A percentile compares a stretch with the other conserved stretches of the same genome.
Evolutionary conservation across 92 coral and sea anemone species (phyloP).

Genomic region (Epizoanthus illoricatus): DNA sequence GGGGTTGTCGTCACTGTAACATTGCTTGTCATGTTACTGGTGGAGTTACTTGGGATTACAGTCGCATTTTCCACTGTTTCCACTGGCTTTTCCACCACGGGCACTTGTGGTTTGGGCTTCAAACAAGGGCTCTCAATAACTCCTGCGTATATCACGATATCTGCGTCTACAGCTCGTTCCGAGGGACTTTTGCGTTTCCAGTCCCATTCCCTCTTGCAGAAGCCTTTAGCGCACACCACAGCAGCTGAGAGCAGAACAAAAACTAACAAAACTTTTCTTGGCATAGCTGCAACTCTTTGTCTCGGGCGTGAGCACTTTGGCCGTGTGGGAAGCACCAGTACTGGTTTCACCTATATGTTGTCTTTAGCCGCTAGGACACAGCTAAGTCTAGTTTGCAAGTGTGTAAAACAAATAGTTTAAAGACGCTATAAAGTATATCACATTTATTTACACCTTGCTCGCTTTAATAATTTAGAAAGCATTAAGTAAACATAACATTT

Average conservation of each 20-base stretch:
- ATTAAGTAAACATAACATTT: not conserved
- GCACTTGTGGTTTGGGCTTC: conserved; percentile 52
- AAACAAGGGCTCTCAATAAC: conserved; percentile 71
- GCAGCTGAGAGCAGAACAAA: not conserved
- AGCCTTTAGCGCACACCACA: conserved; percentile 43
- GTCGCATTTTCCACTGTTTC: conserved; percentile 6
- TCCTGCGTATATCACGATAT: conserved; percentile 71
- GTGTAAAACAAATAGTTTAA: not conserved
- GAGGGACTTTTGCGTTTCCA: conserved; percentile 58
- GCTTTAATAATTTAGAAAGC: conserved; percentile 21
- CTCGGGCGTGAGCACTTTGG: not conserved
- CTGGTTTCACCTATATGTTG: not conserved
- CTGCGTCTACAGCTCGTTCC: conserved; percentile 74
- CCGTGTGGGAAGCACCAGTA: not conserved
- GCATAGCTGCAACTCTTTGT: not conserved
- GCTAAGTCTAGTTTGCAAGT: not conserved
- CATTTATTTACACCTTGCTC: conserved; percentile 1
- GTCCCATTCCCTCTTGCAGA: conserved; percentile 69
- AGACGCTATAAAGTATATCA: conserved; percentile 27
- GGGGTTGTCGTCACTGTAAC: conserved; percentile 15
- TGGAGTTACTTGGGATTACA: conserved; percentile 7
- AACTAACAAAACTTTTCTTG: not conserved
- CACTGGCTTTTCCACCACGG: not conserved
- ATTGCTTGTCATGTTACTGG: conserved; percentile 33
- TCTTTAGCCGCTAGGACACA: not conserved